Conservation (phyloP, 2,113 vertebrate genomes). For the Menidia beryllina region DNA sequence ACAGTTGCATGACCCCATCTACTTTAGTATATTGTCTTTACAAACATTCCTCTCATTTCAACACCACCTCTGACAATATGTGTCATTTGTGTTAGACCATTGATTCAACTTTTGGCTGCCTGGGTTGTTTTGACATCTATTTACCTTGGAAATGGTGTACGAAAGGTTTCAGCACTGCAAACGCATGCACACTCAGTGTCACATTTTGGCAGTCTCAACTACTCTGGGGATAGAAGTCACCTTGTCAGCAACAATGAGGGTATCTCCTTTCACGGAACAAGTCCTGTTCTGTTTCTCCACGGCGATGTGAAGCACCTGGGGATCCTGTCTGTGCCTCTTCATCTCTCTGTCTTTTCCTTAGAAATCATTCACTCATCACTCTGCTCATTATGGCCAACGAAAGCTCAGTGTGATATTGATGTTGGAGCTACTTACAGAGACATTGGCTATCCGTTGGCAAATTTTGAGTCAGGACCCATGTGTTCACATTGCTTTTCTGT, state of each 20-base stretch:
- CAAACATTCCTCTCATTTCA: constrained; percentile 52
- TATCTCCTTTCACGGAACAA: constrained; percentile 59
- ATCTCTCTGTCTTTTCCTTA: not conserved
- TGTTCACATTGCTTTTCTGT: not conserved
- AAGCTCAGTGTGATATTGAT: constrained; percentile 12
- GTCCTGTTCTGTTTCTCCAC: constrained; percentile 59
- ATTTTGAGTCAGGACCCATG: not conserved
- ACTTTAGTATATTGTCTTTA: constrained; percentile 24
- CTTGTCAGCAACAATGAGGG: constrained; percentile 65
- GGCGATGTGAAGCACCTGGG: constrained; percentile 42
- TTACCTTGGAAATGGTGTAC: constrained; percentile 41
- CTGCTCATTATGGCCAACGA: constrained; percentile 4
- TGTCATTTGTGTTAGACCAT: constrained; percentile 42
- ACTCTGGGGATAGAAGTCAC: constrained; percentile 46
- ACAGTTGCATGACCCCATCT: not conserved
- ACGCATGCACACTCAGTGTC: constrained; percentile 15
- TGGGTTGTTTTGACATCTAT: constrained; percentile 48
- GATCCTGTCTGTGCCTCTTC: constrained; percentile 26
- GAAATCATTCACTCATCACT: constrained; percentile 46
- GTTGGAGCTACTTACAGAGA: not conserved
- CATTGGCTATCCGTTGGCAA: not conserved
- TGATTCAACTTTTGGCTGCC: not conserved
- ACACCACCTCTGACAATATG: constrained; percentile 29
- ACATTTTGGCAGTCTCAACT: constrained; percentile 52
- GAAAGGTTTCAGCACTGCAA: constrained; percentile 1